Base-by-base conservation (phyloP, 2,113 vertebrate genomes). In the Gobiocypris rarus region DNA sequence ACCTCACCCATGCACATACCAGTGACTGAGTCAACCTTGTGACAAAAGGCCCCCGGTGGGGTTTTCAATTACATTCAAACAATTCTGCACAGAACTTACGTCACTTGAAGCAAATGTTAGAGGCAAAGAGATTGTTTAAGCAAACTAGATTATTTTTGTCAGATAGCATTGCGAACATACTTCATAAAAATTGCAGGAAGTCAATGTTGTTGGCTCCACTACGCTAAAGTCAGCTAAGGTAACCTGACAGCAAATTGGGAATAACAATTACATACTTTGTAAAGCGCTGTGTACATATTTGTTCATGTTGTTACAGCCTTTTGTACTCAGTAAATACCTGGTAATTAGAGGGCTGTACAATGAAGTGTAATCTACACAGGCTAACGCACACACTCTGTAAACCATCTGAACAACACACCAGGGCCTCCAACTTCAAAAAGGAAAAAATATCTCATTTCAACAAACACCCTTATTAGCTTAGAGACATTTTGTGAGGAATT, bases 1-100 rank as follows among this genome's bases (percentile, higher is more conserved):
- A 88, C 87, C 84, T 86, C 83, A 86, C 48, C 56, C 67, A 84
- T 84, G 78, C 74, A 22, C 79, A 80, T 80, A 67, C 78, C 61
- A 76, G 43, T 78, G 75, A 54, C 83, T 84, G 87, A 88, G 80
- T 85, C 82, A 86, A 91, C 89, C 91, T 92, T 89, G 80, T 83
- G 89, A 91, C 89, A 85, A 83, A 84, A 45, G 26, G 75, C 75
- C 75, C 71, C 85, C 70, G 43, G 43, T 56, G 70, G 34, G 48
- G 87, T 80, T 88, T 89, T 86, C 75, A 78, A 81, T 87, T 80
- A 88, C 89, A 78, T 58, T 38, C 75, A 34, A 59, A 73, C 15
- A 0, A 5, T 38, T 61, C 15, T 34, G 52, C 24, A 9, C 74
- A 83, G 63, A 59, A 34, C 45, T 24, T 63, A 31, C 26, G 22